Evolutionary conservation across 2,888 invertebrate species (phyloP).

Genomic region (Epiblema foenella): DNA sequence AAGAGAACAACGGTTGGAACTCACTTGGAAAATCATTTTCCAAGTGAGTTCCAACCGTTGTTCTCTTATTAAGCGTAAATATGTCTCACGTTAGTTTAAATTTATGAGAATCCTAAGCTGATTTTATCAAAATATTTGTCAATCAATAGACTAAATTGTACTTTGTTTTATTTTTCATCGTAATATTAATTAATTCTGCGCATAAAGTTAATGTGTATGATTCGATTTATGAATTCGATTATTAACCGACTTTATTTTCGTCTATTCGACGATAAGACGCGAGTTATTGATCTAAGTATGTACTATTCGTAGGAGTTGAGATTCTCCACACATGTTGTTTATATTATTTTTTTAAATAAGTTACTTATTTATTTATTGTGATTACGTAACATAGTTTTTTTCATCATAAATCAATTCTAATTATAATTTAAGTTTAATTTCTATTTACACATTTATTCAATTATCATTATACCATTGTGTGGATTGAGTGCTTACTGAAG

Average conservation of each 20-base stretch:
- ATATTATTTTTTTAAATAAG: conserved; percentile 45
- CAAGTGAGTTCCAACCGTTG: no score
- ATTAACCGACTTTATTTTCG: no score
- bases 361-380: conserved; percentile 57
- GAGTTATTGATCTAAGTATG: neutral
- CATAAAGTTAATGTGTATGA: neutral
- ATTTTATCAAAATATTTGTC: neutral
- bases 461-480: conserved; percentile 7
- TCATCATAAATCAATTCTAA: conserved; percentile 30
- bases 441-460: conserved; percentile 22
- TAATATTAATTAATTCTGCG: neutral
- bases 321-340: conserved; percentile 30
- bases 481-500: neutral
- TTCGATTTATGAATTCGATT: neutral
- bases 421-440: conserved; percentile 26
- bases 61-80: no score
- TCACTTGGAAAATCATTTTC: no score
- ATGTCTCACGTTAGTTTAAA: no score
- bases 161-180: neutral
- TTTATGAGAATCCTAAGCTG: no score
- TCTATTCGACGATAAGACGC: neutral
- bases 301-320: neutral
- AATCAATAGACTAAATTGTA: neutral
- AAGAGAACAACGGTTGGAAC: no score
- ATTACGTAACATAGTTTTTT: conserved; percentile 44